Evolutionary conservation across 2,888 invertebrate genomes (phyloP).

Genomic region (Miltochrista miniata): DNA sequence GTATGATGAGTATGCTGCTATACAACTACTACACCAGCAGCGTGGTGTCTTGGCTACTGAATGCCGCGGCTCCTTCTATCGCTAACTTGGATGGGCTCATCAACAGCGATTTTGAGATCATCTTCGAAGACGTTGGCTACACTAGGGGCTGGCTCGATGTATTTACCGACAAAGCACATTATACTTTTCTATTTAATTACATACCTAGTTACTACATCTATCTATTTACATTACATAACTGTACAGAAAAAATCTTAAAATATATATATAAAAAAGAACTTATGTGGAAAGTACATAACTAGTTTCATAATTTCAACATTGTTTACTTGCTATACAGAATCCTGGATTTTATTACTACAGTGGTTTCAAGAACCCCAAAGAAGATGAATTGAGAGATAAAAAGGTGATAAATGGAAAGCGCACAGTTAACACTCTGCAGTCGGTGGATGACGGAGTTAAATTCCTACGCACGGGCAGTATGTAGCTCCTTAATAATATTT

Average conservation of each 20-base stretch:
- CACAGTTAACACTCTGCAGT: constrained; percentile 48
- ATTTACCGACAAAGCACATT: constrained; percentile 15
- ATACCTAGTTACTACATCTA: too few relatives aligned
- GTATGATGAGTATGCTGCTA: constrained; percentile 72
- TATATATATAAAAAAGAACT: too few relatives aligned
- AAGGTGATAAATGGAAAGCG: constrained; percentile 60
- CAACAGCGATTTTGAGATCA: constrained; percentile 74
- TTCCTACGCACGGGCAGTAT: constrained; percentile 63
- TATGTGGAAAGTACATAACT: too few relatives aligned
- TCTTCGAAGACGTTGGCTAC: constrained; percentile 80
- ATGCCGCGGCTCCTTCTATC: constrained; percentile 72
- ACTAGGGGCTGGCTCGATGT: constrained; percentile 74
- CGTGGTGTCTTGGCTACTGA: constrained; percentile 83
- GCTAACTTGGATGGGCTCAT: constrained; percentile 75
- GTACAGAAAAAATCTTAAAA: too few relatives aligned
- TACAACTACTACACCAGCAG: constrained; percentile 86
- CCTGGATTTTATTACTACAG: constrained; percentile 71
- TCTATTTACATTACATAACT: too few relatives aligned
- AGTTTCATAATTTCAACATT: too few relatives aligned
- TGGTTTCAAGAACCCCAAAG: constrained; percentile 62
- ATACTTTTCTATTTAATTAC: neutral
- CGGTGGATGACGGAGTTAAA: constrained; percentile 53
- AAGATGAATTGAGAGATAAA: constrained; percentile 63
- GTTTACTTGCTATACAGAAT: constrained; percentile 47
- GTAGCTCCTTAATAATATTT: constrained; percentile 4